Evolutionary conservation across 2,113 vertebrate species (phyloP).

Genomic region (Erinaceus europaeus): DNA sequence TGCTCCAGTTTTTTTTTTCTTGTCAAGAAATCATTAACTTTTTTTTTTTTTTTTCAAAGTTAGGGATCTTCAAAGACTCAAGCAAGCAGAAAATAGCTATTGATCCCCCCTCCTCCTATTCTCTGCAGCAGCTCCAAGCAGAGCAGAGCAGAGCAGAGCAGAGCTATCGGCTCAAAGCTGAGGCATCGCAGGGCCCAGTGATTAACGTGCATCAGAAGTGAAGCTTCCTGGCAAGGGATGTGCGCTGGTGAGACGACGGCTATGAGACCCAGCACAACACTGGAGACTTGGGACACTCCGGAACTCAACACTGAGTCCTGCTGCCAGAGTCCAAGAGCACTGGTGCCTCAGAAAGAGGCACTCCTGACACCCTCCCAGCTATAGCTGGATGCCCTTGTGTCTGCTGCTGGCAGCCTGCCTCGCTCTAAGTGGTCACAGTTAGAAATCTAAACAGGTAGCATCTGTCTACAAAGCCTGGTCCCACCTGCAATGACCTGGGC

Average conservation of each 20-base stretch:
- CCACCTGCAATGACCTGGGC: not conserved
- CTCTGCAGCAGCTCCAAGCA: not conserved
- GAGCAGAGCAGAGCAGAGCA: not conserved
- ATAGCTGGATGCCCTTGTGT: not conserved
- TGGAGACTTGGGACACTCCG: fast-evolving
- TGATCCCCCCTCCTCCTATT: not conserved
- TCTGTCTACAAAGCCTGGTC: not conserved
- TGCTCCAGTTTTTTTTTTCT: no score
- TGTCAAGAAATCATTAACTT: no score
- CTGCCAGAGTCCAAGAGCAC: fast-evolving
- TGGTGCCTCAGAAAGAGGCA: not conserved
- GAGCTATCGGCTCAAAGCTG: not conserved
- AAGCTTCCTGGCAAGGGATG: no score
- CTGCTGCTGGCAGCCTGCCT: not conserved
- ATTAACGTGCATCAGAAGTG: not conserved
- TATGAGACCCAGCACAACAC: fast-evolving
- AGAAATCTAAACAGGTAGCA: not conserved
- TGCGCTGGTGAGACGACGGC: no score
- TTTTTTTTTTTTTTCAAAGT: no score
- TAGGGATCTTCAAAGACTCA: no score
- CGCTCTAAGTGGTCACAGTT: not conserved
- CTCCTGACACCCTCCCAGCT: not conserved
- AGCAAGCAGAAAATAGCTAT: not conserved
- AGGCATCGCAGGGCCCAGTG: not conserved
- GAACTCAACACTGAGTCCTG: fast-evolving